Evolutionary conservation across 2,113 vertebrate genomes (phyloP).

Genomic region (Misgurnus mizolepis): DNA sequence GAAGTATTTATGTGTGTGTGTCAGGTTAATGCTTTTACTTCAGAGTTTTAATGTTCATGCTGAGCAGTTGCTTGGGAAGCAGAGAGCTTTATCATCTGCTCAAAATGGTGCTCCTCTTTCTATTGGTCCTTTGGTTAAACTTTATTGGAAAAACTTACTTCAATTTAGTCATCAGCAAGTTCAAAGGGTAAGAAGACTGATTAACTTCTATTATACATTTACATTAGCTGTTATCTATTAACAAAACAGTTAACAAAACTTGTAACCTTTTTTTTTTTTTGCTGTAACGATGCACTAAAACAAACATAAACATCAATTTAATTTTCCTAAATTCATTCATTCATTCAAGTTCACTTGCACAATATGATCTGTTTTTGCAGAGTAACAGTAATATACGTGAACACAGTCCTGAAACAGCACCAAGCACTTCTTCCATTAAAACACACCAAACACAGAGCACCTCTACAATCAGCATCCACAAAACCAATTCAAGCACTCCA

Average conservation of each 20-base stretch:
- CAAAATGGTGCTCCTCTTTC: slow-evolving; percentile 75
- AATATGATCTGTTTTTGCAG: slow-evolving; percentile 31
- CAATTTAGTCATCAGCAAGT: slow-evolving; percentile 66
- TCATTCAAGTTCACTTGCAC: neutral
- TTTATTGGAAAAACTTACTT: slow-evolving; percentile 83
- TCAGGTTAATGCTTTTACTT: slow-evolving; percentile 87
- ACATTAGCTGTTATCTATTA: no score
- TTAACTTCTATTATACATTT: neutral
- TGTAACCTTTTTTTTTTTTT: no score
- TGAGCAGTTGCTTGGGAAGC: slow-evolving; percentile 65
- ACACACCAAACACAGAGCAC: neutral
- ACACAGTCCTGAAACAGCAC: slow-evolving; percentile 7
- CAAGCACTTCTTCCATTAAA: neutral
- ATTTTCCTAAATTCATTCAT: no score
- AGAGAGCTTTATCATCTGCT: slow-evolving; percentile 38
- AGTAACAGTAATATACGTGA: slow-evolving; percentile 12
- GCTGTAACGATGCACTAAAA: no score
- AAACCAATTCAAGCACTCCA: slow-evolving; percentile 36
- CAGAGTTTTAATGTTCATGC: slow-evolving; percentile 83
- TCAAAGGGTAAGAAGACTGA: slow-evolving; percentile 55
- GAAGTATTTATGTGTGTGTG: slow-evolving; percentile 5
- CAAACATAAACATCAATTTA: no score
- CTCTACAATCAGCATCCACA: neutral
- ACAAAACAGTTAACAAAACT: no score
- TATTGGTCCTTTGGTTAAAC: slow-evolving; percentile 81